These are phyloP conservation scores for Trichoplax adhaerens DNA, from an alignment of 37 sponge, comb jelly and placozoan species.

Conservation along the genomic window DNA sequence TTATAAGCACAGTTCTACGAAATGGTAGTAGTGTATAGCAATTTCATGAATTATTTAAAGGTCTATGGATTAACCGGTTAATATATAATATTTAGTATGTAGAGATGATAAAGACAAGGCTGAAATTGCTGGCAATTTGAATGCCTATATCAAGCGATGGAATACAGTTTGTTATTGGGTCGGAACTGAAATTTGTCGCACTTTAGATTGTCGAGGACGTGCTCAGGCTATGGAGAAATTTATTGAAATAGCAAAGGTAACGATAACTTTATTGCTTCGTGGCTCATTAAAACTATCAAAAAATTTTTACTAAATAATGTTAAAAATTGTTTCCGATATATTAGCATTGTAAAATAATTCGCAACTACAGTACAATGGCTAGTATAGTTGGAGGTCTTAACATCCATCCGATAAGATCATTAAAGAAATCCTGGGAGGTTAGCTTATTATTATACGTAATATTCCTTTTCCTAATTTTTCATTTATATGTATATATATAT, in stretches of 20 bases:
- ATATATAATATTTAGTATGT: too few relatives aligned
- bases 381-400: slow-evolving; percentile 44
- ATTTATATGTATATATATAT: too few relatives aligned
- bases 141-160: slow-evolving; percentile 53
- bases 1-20: too few relatives aligned
- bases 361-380: slow-evolving; percentile 58
- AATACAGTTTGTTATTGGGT: slow-evolving; percentile 64
- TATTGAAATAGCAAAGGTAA: slow-evolving; percentile 56
- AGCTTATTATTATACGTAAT: background rate
- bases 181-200: slow-evolving; percentile 34
- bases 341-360: slow-evolving; percentile 52
- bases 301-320: too few relatives aligned
- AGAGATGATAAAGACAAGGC: too few relatives aligned
- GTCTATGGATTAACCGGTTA: too few relatives aligned
- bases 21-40: too few relatives aligned
- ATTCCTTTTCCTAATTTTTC: too few relatives aligned
- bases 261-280: background rate
- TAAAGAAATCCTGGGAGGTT: slow-evolving; percentile 56
- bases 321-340: background rate
- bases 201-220: slow-evolving; percentile 10
- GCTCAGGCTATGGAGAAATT: slow-evolving; percentile 48
- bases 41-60: too few relatives aligned
- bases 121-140: slow-evolving; percentile 22
- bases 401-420: slow-evolving; percentile 38
- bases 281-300: too few relatives aligned